Conservation (phyloP, 2,113 vertebrate genomes). For the Bothrops jararaca region DNA sequence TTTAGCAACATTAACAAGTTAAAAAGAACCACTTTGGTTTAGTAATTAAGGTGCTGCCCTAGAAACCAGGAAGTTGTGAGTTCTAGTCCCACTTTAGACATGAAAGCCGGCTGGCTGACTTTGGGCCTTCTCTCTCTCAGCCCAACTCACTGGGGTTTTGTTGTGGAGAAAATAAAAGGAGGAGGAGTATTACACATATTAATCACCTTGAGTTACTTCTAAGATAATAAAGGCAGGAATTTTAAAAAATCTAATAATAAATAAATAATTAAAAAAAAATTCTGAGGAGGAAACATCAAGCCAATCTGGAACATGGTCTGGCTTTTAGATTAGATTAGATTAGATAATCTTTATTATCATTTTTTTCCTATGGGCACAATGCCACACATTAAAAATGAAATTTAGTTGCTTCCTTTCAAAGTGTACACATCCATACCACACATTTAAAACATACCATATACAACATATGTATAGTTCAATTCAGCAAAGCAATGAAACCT, state of each 20-base stretch:
- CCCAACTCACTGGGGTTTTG: background rate
- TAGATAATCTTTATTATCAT: too few relatives aligned
- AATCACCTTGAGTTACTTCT: background rate
- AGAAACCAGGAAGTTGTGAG: background rate
- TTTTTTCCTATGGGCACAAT: too few relatives aligned
- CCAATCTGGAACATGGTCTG: background rate
- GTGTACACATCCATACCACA: too few relatives aligned
- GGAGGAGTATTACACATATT: background rate
- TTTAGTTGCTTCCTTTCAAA: too few relatives aligned
- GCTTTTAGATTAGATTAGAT: background rate
- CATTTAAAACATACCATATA: too few relatives aligned
- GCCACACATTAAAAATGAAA: too few relatives aligned
- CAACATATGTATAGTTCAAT: background rate
- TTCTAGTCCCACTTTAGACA: background rate
- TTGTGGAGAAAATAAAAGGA: background rate
- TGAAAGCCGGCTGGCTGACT: background rate
- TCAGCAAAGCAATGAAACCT: background rate
- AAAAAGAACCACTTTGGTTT: background rate
- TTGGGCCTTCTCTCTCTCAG: background rate
- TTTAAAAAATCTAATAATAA: background rate
- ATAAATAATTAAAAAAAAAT: background rate
- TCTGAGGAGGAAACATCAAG: background rate
- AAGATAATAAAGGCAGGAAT: background rate
- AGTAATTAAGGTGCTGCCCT: background rate
- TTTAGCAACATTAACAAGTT: background rate